A percentile compares a stretch with the other conserved stretches of the same genome.
phyloP scores from a whole-genome alignment of 2,113 vertebrate genomes.

The Zosterops lateralis region DNA sequence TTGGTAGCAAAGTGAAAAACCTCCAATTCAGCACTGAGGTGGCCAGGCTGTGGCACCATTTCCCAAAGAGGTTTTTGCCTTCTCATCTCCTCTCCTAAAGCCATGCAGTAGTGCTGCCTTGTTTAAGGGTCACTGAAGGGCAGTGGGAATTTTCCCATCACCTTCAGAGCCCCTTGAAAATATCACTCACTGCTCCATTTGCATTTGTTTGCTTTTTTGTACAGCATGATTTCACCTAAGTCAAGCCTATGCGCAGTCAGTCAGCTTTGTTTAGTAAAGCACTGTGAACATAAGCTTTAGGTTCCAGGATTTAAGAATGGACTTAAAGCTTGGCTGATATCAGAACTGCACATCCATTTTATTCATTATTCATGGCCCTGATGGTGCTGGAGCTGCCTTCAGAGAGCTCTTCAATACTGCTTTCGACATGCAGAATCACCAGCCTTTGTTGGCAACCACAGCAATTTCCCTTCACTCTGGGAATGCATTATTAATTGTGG shows the following conservation, averaged over 20 bases:
- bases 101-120: background rate
- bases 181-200: background rate
- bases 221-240: background rate
- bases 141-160: background rate
- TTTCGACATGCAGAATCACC: background rate
- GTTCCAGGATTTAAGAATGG: background rate
- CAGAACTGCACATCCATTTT: background rate
- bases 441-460: background rate
- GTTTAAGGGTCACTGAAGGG: background rate
- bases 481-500: conserved; percentile 27
- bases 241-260: background rate
- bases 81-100: background rate
- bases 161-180: background rate
- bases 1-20: background rate
- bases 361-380: background rate
- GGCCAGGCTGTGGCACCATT: background rate
- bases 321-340: background rate
- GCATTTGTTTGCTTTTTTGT: background rate
- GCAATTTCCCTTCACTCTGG: background rate
- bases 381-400: background rate
- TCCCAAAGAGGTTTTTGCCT: background rate
- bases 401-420: background rate
- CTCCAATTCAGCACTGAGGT: background rate
- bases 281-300: background rate
- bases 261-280: background rate